Evolutionary conservation across 2,113 vertebrate species (phyloP).

Genomic region (Asarcornis scutulata): DNA sequence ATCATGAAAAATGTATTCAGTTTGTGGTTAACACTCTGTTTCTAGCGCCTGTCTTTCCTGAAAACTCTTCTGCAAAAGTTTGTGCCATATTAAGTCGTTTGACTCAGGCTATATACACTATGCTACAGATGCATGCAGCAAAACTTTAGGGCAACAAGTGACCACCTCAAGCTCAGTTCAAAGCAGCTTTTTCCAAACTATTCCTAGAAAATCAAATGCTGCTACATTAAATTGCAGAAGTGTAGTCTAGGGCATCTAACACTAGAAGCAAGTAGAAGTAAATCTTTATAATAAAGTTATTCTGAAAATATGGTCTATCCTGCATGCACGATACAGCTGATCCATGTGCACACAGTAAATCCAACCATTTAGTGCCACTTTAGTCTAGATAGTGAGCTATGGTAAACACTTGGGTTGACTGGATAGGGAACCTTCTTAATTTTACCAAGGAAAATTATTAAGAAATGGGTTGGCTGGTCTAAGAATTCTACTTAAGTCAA

Average conservation of each 20-base stretch:
- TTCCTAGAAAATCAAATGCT: neutral
- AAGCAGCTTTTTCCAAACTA: neutral
- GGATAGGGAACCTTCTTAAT: neutral
- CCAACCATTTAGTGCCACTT: neutral
- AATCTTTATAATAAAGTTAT: neutral
- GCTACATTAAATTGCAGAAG: neutral
- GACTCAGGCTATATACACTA: neutral
- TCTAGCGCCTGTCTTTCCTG: neutral
- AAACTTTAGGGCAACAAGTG: neutral
- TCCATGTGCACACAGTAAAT: neutral
- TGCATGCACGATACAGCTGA: neutral
- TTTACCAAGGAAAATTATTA: neutral
- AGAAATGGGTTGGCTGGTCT: neutral
- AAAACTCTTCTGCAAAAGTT: neutral
- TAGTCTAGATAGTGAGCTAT: neutral
- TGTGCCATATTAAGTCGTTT: neutral
- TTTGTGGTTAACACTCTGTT: neutral
- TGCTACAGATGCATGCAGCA: neutral
- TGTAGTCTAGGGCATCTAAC: neutral
- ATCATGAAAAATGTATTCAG: neutral
- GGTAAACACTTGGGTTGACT: neutral
- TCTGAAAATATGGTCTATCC: neutral
- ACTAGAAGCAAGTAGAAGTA: neutral
- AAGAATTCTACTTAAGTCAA: neutral
- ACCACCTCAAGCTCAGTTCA: neutral